Evolutionary conservation across 2,113 vertebrate genomes (phyloP).

Genomic region (Canis aureus): DNA sequence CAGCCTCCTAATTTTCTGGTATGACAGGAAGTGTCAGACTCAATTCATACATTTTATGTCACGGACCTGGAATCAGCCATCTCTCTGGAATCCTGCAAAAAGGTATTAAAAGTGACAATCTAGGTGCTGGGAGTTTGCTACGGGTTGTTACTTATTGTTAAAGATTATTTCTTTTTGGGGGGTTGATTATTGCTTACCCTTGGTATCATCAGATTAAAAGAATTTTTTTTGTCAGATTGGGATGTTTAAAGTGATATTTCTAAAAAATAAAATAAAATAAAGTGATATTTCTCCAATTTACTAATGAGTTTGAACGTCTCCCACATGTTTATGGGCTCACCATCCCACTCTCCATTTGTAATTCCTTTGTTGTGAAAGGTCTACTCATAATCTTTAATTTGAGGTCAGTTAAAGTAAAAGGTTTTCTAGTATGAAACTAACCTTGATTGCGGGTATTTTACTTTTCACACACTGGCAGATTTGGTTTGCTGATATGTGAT

Average conservation of each 20-base stretch:
- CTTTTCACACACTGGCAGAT: neutral
- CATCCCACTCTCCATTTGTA: neutral
- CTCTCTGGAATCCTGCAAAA: constrained; percentile 19
- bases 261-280: neutral
- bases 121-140: neutral
- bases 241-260: neutral
- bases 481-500: neutral
- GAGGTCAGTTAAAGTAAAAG: neutral
- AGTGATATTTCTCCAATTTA: neutral
- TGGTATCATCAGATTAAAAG: neutral
- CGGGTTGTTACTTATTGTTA: neutral
- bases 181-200: neutral
- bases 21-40: neutral
- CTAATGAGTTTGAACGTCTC: neutral
- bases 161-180: neutral
- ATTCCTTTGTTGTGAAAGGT: neutral
- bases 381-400: neutral
- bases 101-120: neutral
- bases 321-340: neutral
- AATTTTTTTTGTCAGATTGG: neutral
- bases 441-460: neutral
- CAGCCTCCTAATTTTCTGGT: constrained; percentile 2
- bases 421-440: neutral
- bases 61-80: neutral
- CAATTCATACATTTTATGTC: neutral